These are phyloP conservation scores for Setophaga petechia DNA, from an alignment of 2,113 vertebrate species.

Conservation along the genomic window DNA sequence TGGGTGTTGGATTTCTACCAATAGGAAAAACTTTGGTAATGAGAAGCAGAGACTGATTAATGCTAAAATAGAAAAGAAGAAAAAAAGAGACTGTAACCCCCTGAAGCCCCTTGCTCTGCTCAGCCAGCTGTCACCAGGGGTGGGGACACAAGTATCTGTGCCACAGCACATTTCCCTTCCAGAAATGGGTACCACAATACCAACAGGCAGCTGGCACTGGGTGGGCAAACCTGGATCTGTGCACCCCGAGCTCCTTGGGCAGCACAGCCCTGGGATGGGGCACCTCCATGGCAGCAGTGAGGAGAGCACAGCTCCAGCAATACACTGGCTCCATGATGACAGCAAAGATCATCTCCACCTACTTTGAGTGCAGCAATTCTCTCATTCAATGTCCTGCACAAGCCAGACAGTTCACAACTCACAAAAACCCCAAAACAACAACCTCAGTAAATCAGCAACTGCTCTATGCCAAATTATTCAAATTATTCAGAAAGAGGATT, in stretches of 20 bases:
- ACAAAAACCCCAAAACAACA: background rate
- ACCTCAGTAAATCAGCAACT: background rate
- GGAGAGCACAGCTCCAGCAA: background rate
- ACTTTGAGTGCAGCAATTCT: background rate
- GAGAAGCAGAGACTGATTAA: background rate
- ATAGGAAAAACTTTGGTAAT: background rate
- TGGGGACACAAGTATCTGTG: too few relatives aligned
- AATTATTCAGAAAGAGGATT: conserved; percentile 39
- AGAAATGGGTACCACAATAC: rapidly evolving
- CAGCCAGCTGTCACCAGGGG: background rate
- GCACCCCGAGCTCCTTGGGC: background rate
- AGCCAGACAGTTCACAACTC: background rate
- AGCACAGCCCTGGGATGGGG: background rate
- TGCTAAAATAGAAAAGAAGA: background rate
- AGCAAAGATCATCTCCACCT: background rate
- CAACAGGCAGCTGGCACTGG: too few relatives aligned
- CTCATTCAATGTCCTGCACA: background rate
- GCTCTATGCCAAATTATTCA: background rate
- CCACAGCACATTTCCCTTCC: background rate
- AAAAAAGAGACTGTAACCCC: background rate
- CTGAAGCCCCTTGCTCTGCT: background rate
- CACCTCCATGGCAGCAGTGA: background rate
- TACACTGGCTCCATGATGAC: background rate
- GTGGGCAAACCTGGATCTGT: background rate
- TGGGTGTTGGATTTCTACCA: background rate